Evolutionary conservation across 1,140 invertebrate genomes (phyloP).

Genomic region (Kradibia gibbosae): DNA sequence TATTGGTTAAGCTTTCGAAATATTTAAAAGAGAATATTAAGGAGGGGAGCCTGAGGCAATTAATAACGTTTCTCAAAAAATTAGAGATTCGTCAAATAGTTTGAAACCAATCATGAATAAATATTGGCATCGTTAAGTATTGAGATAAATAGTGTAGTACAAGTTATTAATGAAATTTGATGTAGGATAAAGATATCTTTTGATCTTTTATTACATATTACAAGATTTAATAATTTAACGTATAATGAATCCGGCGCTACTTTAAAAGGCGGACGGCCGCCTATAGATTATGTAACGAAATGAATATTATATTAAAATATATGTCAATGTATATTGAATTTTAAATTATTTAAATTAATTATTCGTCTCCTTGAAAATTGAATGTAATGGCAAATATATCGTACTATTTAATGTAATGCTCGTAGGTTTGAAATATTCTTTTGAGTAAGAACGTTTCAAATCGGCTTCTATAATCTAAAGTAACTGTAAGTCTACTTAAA

Average conservation of each 20-base stretch:
- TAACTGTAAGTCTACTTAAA: neutral
- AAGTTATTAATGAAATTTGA: too few relatives aligned
- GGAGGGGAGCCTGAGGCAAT: neutral
- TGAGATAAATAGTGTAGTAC: too few relatives aligned
- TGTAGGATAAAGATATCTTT: too few relatives aligned
- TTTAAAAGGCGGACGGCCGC: neutral
- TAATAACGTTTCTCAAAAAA: neutral
- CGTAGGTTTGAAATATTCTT: neutral
- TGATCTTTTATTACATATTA: neutral
- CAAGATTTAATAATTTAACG: neutral
- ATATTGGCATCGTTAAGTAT: too few relatives aligned
- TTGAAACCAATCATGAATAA: neutral
- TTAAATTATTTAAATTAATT: conserved; percentile 9
- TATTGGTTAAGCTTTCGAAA: conserved; percentile 37
- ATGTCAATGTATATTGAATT: neutral
- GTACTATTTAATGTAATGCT: neutral
- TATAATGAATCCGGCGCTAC: neutral
- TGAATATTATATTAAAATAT: neutral
- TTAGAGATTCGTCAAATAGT: neutral
- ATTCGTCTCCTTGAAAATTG: neutral
- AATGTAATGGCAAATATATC: neutral
- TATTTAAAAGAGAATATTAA: conserved; percentile 30
- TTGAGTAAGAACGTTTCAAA: neutral
- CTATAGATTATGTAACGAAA: neutral
- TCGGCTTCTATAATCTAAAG: neutral